Evolutionary conservation across 2,888 invertebrate species (phyloP).

Genomic region (Baccha elongata): DNA sequence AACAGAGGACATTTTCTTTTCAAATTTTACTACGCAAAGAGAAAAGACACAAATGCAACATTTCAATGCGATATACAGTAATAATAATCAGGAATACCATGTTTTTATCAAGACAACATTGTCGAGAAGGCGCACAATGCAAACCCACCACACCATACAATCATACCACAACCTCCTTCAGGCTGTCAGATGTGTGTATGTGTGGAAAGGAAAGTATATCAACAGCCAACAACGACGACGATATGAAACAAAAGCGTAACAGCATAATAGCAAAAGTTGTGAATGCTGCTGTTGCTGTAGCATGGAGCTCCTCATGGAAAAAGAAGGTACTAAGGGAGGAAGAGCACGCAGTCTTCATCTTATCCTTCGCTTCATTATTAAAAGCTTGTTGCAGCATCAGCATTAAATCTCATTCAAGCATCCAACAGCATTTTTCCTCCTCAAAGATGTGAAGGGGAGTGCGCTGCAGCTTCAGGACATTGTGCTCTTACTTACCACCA

Average conservation of each 20-base stretch:
- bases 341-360: constrained; percentile 54
- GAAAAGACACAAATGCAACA: constrained; percentile 64
- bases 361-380: constrained; percentile 69
- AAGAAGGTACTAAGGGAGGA: background rate
- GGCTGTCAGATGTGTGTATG: background rate
- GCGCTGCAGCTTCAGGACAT: background rate
- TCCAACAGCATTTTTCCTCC: constrained; percentile 39
- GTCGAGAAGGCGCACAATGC: constrained; percentile 8
- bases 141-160: constrained; percentile 21
- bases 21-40: constrained; percentile 69
- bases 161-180: background rate
- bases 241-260: constrained; percentile 69
- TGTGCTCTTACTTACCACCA: constrained; percentile 1
- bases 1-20: constrained; percentile 61
- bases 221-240: constrained; percentile 49
- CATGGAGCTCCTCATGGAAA: background rate
- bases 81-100: constrained; percentile 69
- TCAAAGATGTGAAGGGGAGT: background rate
- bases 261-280: constrained; percentile 70
- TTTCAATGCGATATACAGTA: constrained; percentile 70
- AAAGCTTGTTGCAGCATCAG: constrained; percentile 74
- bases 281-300: constrained; percentile 22
- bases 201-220: constrained; percentile 40
- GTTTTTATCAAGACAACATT: constrained; percentile 58
- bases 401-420: constrained; percentile 71